Conservation (phyloP, 2,888 invertebrate species). For the Ophion slaviceki region DNA sequence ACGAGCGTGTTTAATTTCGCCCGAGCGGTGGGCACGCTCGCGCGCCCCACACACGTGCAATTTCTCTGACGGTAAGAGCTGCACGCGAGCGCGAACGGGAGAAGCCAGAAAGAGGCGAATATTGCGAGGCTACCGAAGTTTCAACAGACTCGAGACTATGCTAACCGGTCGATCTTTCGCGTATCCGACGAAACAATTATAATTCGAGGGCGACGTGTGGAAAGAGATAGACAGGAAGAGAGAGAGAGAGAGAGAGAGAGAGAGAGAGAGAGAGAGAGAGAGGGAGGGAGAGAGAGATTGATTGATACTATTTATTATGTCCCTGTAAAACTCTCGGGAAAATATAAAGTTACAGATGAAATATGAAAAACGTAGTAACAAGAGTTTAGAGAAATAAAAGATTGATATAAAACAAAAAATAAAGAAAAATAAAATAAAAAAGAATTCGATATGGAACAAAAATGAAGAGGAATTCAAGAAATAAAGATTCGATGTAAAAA, state of each 20-base stretch:
- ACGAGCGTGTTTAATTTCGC: slow-evolving; percentile 66
- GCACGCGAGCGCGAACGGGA: slow-evolving; percentile 46
- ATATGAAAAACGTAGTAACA: too few relatives aligned
- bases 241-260: slow-evolving; percentile 29
- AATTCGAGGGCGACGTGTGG: slow-evolving; percentile 53
- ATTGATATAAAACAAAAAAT: too few relatives aligned
- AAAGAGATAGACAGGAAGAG: slow-evolving; percentile 31
- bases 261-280: slow-evolving; percentile 20
- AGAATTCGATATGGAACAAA: too few relatives aligned
- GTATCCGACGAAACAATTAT: slow-evolving; percentile 64
- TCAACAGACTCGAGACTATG: slow-evolving; percentile 33
- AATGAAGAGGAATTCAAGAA: too few relatives aligned
- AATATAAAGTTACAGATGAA: too few relatives aligned
- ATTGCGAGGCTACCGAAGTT: slow-evolving; percentile 56
- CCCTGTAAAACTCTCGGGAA: too few relatives aligned
- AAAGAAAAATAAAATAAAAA: too few relatives aligned
- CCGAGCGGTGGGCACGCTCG: slow-evolving; percentile 38
- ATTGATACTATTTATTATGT: too few relatives aligned
- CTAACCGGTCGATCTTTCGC: slow-evolving; percentile 44
- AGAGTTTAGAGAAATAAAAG: too few relatives aligned
- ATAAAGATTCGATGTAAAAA: too few relatives aligned
- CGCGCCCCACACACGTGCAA: slow-evolving; percentile 43
- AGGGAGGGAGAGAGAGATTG: background rate
- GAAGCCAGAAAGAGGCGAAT: slow-evolving; percentile 47
- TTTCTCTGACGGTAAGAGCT: slow-evolving; percentile 56